Percentiles rank a stretch among this genome's conserved stretches.
These are phyloP conservation scores for Microchrysa polita DNA, from an alignment of 2,888 invertebrate genomes.

Conservation along the genomic window DNA sequence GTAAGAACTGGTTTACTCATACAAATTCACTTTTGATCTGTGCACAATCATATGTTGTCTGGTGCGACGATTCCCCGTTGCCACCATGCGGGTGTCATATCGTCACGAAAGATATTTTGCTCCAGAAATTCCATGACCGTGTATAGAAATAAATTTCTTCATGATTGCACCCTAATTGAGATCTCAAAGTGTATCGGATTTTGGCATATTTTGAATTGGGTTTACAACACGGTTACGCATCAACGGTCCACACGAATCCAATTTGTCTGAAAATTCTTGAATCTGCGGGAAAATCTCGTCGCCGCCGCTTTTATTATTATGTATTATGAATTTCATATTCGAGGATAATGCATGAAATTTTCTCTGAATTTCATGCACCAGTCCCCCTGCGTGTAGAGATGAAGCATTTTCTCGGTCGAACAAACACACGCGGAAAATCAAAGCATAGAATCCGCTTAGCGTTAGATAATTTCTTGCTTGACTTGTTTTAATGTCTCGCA, in stretches of 20 bases:
- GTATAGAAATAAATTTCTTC: constrained; percentile 49
- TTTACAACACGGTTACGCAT: not conserved
- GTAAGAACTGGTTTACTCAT: not conserved
- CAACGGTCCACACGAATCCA: constrained; percentile 3
- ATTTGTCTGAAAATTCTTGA: not conserved
- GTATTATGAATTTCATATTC: no score
- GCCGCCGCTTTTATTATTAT: not conserved
- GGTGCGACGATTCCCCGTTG: constrained; percentile 41
- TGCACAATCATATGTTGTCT: constrained; percentile 37
- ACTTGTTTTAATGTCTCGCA: constrained; percentile 48
- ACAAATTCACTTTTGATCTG: not conserved
- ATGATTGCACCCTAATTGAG: constrained; percentile 48
- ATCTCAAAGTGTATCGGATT: constrained; percentile 41
- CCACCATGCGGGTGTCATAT: not conserved
- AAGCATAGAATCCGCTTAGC: constrained; percentile 8
- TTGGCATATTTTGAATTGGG: not conserved
- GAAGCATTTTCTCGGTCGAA: constrained; percentile 2
- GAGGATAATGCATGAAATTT: no score
- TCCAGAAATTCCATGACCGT: constrained; percentile 33
- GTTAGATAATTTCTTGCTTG: constrained; percentile 48
- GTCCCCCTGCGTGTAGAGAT: no score
- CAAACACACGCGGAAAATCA: constrained; percentile 30
- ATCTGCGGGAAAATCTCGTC: not conserved
- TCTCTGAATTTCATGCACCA: no score
- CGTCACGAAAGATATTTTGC: not conserved